phyloP scores from a whole-genome alignment of 2,797 vertebrate genomes.

The Pyrocephalus nanus region DNA sequence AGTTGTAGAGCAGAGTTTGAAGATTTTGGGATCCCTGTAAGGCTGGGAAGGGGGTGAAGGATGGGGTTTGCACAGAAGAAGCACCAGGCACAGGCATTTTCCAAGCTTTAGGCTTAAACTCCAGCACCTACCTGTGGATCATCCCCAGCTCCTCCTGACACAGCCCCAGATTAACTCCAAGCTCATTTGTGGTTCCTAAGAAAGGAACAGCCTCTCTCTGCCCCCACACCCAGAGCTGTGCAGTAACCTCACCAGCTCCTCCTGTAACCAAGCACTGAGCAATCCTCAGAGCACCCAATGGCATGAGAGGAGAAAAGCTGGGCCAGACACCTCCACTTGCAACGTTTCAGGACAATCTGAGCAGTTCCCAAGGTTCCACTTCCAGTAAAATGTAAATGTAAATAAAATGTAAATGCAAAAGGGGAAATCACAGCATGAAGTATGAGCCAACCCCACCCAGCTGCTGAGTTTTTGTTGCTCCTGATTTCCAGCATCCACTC shows the following conservation, averaged over 20 bases:
- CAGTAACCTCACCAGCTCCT: not conserved
- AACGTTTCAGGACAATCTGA: accelerated
- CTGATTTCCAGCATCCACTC: not conserved
- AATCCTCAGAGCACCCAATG: not conserved
- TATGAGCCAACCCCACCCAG: too few species aligned
- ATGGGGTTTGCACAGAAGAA: not conserved
- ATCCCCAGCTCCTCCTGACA: not conserved
- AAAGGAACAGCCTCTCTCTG: not conserved
- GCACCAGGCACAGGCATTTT: not conserved
- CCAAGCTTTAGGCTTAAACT: not conserved
- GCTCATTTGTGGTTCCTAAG: not conserved
- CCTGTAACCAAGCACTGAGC: not conserved
- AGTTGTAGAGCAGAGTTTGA: accelerated
- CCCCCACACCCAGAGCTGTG: not conserved
- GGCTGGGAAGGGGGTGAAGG: not conserved
- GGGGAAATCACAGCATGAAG: not conserved
- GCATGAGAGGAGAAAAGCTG: accelerated
- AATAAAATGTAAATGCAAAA: not conserved
- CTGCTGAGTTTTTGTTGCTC: not conserved
- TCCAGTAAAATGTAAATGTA: not conserved
- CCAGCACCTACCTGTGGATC: not conserved
- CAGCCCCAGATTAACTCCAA: not conserved
- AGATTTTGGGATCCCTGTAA: not conserved
- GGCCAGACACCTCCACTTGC: not conserved
- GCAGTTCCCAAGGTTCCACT: not conserved